phyloP scores from a whole-genome alignment of 2,113 vertebrate genomes.

The Jaculus jaculus region DNA sequence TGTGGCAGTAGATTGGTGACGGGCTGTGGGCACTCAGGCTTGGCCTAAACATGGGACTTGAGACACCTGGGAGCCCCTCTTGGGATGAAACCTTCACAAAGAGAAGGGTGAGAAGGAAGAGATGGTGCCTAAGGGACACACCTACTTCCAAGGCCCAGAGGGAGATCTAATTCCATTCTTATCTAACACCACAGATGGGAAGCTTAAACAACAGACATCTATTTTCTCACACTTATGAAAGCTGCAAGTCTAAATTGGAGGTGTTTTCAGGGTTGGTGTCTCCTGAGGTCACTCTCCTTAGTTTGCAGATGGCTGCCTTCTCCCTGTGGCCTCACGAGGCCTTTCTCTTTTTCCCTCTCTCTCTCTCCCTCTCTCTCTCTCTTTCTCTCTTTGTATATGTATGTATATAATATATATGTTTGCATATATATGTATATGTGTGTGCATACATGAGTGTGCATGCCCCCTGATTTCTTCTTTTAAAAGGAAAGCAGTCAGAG shows the following conservation, averaged over 20 bases:
- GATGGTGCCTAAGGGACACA: fast-evolving
- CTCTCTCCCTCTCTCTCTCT: no score
- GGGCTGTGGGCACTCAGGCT: no score
- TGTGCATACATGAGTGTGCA: no score
- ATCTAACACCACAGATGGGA: not conserved
- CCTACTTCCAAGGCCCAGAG: not conserved
- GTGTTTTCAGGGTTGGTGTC: not conserved
- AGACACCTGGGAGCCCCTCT: not conserved
- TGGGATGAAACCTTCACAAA: not conserved
- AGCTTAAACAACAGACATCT: no score
- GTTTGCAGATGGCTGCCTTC: not conserved
- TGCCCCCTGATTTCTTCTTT: no score
- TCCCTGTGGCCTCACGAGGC: not conserved
- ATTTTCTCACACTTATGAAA: not conserved
- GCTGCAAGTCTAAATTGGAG: not conserved
- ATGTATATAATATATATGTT: not conserved
- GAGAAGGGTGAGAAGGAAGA: not conserved
- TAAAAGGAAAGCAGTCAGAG: not conserved
- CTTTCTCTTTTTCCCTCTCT: not conserved
- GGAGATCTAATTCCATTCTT: no score
- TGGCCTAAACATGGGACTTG: not conserved
- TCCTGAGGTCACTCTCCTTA: not conserved
- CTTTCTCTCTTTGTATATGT: no score
- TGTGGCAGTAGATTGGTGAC: not conserved
- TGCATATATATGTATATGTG: not conserved